A percentile compares a stretch with the other conserved stretches of the same genome.
phyloP scores from a whole-genome alignment of 2,888 invertebrate species.

The Coleophora flavipennella region DNA sequence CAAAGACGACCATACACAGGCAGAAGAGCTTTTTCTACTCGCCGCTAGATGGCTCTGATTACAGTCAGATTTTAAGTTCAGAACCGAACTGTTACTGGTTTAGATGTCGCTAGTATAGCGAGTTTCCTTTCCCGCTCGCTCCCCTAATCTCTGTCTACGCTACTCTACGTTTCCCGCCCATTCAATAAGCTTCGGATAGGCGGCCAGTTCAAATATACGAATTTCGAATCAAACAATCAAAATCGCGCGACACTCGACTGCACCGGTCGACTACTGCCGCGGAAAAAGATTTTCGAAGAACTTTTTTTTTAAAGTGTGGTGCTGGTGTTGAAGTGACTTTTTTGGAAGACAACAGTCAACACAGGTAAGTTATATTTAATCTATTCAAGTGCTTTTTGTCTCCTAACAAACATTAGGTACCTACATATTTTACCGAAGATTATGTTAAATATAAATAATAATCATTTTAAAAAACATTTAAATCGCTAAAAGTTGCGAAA shows the following conservation, averaged over 20 bases:
- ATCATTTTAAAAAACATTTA: no score
- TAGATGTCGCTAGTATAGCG: slow-evolving; percentile 32
- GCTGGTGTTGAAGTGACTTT: no score
- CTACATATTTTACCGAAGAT: no score
- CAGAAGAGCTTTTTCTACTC: slow-evolving; percentile 20
- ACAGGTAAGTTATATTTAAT: no score
- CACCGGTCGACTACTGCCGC: slow-evolving; percentile 17
- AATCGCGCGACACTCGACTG: slow-evolving; percentile 52
- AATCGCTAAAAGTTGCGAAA: no score
- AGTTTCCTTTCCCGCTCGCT: slow-evolving; percentile 12
- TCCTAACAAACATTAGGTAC: no score
- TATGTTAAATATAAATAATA: no score
- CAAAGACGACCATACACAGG: no score
- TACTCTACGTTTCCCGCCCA: slow-evolving; percentile 15
- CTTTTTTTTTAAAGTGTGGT: no score
- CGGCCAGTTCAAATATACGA: slow-evolving; percentile 56
- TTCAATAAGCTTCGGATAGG: slow-evolving; percentile 20
- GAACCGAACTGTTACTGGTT: background rate
- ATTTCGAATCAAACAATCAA: slow-evolving; percentile 57
- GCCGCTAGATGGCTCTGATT: slow-evolving; percentile 30
- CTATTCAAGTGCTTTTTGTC: no score
- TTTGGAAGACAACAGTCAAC: no score
- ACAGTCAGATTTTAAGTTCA: background rate
- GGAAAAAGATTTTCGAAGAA: no score
- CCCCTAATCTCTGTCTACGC: background rate